Evolutionary conservation across 1,140 invertebrate species (phyloP), one percentile per base, ranked within the genome.

Genomic region (Drosophila mojavensis): DNA sequence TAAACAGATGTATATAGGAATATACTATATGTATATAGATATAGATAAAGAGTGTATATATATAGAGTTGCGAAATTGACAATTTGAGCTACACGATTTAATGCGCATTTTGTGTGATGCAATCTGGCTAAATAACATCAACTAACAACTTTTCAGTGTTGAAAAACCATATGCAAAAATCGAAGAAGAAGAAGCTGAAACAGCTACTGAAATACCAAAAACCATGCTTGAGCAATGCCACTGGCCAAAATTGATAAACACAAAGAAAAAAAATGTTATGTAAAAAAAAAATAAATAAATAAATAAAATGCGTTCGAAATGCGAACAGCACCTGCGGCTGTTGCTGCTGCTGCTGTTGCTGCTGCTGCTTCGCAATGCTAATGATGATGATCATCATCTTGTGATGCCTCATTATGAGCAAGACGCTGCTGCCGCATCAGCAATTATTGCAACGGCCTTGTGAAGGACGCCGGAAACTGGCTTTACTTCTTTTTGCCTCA

Each of bases 381-480:
- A 24, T 24, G 1, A 24, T 53, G 9, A 51, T 58, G 36, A 58
- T 24, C 26, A 54, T 36, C 17, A 55, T 3, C 43, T 45, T 51
- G 65, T 56, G 26, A 53, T 62, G 76, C 61, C 36, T 30, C 60
- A 62, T 69, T 43, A 73, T 60, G 45, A 54, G 59, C 66, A 61
- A 39, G 39, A 50, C n/a, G 43, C 13, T 20, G 39, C 36, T 65
- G 64, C 76, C 30, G 77, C 81, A 72, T 62, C 75, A 48, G 58
- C 58, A 75, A 70, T 82, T 67, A 73, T 63, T 75, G 62, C 69
- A 89, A 89, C 85, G 84, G 84, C 84, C 84, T 89, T 89, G 84
- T 89, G 84, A 89, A 89, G 84, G 84, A 89, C 84, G 84, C 84
- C 81, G 84, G 85, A 89, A 89, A 89, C 84, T 89, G 67, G 84